Percentiles rank a stretch among this genome's conserved stretches.
Conservation (phyloP, 2,113 vertebrate genomes). For the Mandrillus leucophaeus region DNA sequence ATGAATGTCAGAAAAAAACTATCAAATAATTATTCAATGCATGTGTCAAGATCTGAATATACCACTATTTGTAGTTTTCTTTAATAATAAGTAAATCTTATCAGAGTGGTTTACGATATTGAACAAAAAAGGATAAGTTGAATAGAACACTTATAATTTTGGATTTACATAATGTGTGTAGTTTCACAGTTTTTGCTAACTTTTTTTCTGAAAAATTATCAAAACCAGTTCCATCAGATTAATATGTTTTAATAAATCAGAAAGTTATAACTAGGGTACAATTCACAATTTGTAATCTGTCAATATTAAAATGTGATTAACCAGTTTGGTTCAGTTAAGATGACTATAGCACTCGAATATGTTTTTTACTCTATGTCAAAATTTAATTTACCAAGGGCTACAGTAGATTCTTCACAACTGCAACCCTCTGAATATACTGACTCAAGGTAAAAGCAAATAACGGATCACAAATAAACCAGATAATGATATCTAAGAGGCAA, state of each 20-base stretch:
- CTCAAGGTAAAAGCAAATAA: background rate
- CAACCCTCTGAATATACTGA: background rate
- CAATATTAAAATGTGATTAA: background rate
- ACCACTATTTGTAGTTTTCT: background rate
- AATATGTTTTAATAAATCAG: background rate
- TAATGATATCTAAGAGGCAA: background rate
- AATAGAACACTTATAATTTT: background rate
- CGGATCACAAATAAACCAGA: background rate
- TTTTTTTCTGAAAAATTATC: background rate
- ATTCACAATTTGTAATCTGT: background rate
- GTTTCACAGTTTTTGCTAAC: background rate
- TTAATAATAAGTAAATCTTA: background rate
- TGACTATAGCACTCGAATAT: background rate
- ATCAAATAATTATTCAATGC: constrained; percentile 31
- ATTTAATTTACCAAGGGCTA: background rate
- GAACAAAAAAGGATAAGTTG: background rate
- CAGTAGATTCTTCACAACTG: background rate
- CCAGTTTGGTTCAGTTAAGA: background rate
- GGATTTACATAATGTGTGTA: background rate
- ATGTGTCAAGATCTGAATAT: background rate
- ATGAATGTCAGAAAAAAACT: constrained; percentile 44
- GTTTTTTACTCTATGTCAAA: background rate
- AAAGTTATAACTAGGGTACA: background rate
- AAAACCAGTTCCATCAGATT: background rate
- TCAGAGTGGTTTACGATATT: background rate